Evolutionary conservation across 2,888 invertebrate species (phyloP).

Genomic region (Synanthedon andrenaeformis): DNA sequence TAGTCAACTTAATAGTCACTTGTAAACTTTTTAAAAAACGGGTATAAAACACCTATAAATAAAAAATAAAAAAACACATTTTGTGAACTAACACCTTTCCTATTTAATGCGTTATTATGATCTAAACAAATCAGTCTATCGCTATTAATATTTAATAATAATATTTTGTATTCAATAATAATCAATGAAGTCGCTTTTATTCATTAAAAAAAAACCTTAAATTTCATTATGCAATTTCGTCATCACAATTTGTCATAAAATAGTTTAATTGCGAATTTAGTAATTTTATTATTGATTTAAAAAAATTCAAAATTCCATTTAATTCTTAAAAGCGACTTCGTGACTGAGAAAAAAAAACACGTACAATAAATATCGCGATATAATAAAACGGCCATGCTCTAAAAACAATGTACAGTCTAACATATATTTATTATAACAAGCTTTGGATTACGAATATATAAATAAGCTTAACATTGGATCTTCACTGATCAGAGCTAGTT

Average conservation of each 20-base stretch:
- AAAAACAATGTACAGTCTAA: conserved; percentile 22
- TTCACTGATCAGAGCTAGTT: conserved; percentile 19
- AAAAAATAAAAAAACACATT: too few relatives aligned
- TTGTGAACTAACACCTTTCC: too few relatives aligned
- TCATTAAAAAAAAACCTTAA: too few relatives aligned
- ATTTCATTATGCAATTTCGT: too few relatives aligned
- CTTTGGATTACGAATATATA: conserved; percentile 34
- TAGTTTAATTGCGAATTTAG: too few relatives aligned
- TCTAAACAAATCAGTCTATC: conserved; percentile 9
- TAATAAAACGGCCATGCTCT: conserved; percentile 31
- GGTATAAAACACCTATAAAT: too few relatives aligned
- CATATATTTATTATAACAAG: conserved; percentile 16
- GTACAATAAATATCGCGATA: conserved; percentile 8
- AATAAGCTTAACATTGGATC: conserved; percentile 24
- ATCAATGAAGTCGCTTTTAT: too few relatives aligned
- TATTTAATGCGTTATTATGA: not conserved
- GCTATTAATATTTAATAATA: conserved; percentile 1
- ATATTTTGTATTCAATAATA: conserved; percentile 1
- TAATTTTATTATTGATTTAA: too few relatives aligned
- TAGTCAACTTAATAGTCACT: too few relatives aligned
- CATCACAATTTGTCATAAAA: too few relatives aligned
- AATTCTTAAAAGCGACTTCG: conserved; percentile 8
- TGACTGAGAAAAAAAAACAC: conserved; percentile 15
- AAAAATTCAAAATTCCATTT: too few relatives aligned
- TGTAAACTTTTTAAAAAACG: too few relatives aligned